Percentiles rank a stretch among this genome's conserved stretches.
Evolutionary conservation across 2,113 vertebrate genomes (phyloP).

Genomic region (Nyctibius bracteatus): DNA sequence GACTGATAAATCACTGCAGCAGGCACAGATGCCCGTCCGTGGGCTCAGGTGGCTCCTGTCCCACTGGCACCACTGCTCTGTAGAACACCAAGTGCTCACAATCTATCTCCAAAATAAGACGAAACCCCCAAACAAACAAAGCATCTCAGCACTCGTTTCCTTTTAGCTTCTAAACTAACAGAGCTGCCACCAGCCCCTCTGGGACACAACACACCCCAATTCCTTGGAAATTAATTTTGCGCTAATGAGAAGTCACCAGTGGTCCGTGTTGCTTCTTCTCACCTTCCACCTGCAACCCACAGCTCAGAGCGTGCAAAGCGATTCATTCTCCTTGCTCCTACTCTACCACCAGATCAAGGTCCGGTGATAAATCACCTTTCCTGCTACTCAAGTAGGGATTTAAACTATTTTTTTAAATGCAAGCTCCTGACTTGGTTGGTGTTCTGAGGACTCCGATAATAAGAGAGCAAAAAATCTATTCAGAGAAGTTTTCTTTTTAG

Average conservation of each 20-base stretch:
- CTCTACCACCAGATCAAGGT: background rate
- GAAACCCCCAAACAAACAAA: background rate
- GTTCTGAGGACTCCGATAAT: background rate
- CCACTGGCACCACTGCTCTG: background rate
- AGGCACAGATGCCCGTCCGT: background rate
- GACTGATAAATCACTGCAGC: too few species aligned
- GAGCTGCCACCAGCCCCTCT: background rate
- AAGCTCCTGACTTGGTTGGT: background rate
- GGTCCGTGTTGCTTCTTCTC: background rate
- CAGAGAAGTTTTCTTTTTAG: background rate
- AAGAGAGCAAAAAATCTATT: background rate
- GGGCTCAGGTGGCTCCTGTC: background rate
- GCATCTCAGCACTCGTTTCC: background rate
- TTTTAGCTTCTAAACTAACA: fast-evolving
- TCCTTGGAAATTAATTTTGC: background rate
- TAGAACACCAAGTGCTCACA: background rate
- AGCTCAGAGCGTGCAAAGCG: background rate
- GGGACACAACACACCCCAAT: background rate
- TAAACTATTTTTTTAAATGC: background rate
- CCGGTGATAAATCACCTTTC: background rate
- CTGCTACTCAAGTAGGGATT: background rate
- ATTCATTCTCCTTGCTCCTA: background rate
- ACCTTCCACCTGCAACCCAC: background rate
- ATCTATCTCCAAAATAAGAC: background rate
- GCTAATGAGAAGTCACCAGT: background rate